These are phyloP conservation scores for Triops longicaudatus DNA, from an alignment of 1,140 invertebrate species.

Conservation along the genomic window DNA sequence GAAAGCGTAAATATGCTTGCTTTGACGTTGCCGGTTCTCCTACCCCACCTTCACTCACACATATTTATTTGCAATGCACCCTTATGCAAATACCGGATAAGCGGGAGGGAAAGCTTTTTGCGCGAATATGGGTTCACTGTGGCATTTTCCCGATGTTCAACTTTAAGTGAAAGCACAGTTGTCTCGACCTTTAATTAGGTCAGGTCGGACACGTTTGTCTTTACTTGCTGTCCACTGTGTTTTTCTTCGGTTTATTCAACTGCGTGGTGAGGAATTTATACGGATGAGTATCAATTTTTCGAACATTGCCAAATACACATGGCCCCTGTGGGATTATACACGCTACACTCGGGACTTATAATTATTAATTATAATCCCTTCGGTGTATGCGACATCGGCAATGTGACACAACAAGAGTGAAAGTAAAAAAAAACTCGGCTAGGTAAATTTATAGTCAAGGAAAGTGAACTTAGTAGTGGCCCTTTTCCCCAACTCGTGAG, in stretches of 20 bases:
- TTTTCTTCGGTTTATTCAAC: too few species aligned
- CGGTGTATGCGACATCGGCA: neutral
- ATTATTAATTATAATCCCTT: neutral
- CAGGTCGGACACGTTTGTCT: neutral
- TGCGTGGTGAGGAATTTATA: too few species aligned
- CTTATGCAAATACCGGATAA: constrained; percentile 5
- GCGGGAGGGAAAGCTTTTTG: neutral
- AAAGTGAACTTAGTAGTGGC: neutral
- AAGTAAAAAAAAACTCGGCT: neutral
- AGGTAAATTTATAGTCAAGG: neutral
- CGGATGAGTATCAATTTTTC: too few species aligned
- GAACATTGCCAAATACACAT: too few species aligned
- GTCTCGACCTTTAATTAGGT: neutral
- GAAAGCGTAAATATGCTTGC: neutral
- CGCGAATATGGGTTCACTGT: neutral
- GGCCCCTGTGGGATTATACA: neutral
- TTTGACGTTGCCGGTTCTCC: neutral
- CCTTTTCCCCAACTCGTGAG: neutral
- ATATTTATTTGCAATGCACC: neutral
- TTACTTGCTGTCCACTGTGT: neutral
- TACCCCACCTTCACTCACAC: neutral
- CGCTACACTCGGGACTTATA: neutral
- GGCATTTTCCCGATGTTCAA: neutral
- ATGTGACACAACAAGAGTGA: neutral
- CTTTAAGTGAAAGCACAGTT: neutral